A percentile compares a stretch with the other conserved stretches of the same genome.
Evolutionary conservation across 2,888 invertebrate genomes (phyloP).

Genomic region (Cantharis rufa): DNA sequence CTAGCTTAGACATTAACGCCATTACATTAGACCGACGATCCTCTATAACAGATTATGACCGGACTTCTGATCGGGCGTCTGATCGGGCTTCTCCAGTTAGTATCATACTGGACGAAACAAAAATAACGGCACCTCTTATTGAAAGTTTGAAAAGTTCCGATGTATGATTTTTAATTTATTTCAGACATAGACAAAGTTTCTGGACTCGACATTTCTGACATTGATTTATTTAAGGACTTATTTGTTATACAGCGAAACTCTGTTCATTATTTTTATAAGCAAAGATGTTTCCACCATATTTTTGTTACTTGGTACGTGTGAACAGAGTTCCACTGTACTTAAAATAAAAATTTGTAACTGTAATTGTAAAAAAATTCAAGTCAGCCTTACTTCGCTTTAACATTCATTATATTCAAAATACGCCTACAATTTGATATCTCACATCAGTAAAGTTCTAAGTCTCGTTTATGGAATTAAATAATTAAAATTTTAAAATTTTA

Average conservation of each 20-base stretch:
- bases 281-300: not conserved
- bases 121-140: slow-evolving; percentile 50
- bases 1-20: slow-evolving; percentile 46
- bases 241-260: not conserved
- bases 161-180: slow-evolving; percentile 44
- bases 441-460: slow-evolving; percentile 12
- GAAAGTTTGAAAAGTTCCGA: slow-evolving; percentile 53
- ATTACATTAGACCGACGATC: slow-evolving; percentile 41
- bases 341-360: not conserved
- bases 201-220: not conserved
- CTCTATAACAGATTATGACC: slow-evolving; percentile 42
- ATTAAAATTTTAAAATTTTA: not conserved
- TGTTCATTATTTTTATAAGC: not conserved
- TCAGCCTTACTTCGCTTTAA: not conserved
- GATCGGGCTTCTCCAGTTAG: slow-evolving; percentile 39
- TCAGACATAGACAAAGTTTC: not conserved
- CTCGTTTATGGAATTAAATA: not conserved
- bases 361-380: not conserved
- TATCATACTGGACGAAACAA: slow-evolving; percentile 49
- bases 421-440: not conserved
- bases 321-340: not conserved
- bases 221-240: not conserved
- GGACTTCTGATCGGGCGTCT: slow-evolving; percentile 22
- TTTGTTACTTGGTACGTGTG: not conserved
- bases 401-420: not conserved